Evolutionary conservation across 1,140 invertebrate species (phyloP), one percentile per base, ranked within the genome.

Genomic region (Lordiphosa stackelbergi): DNA sequence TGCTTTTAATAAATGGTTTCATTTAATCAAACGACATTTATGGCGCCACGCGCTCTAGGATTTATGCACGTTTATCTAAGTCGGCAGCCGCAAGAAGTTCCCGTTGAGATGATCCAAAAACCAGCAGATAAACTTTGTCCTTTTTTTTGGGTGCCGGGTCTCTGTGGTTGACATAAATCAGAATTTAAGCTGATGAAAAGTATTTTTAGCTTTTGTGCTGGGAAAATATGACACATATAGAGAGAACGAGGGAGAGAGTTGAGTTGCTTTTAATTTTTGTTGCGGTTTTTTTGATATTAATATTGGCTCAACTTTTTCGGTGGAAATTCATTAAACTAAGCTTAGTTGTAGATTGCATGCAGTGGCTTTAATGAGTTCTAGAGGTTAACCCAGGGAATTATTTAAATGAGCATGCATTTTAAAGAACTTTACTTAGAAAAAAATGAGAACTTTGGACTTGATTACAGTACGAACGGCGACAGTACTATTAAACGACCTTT

Each of bases 1-100:
- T 77, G 45, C 75, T 41, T 46, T 45, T 84, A 69, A 81, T 77
- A 81, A 81, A 81, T 81, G 72, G 77, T 69, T 83, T 77, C 77
- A 81, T 81, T 81, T 81, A 81, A 83, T 81, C 77, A 83, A 81
- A 68, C 62, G 72, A 43, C 64, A 61, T 81, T 81, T 71, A 81
- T 83, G 63, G 64, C 55, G 49, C 43, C 62, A 66, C 56, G 68
- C 71, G 66, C 46, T 52, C 66, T 69, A 69, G 57, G 69, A 69
- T 60, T 73, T 66, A 83, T 69, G 68, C 54, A 71, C 65, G 56
- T 69, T 64, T 69, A 77, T 69, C 48, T 77, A 60, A 69, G 31
- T 24, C 51, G 58, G 52, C 46, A 54, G 57, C 48, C 57, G 12
- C 45, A 59, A 31, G 65, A 47, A 61, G 68, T 69, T 61, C 46